Evolutionary conservation across 92 coral and sea anemone genomes (phyloP), one percentile per base, ranked within the genome.

Genomic region (Umimayanthus kanabou): DNA sequence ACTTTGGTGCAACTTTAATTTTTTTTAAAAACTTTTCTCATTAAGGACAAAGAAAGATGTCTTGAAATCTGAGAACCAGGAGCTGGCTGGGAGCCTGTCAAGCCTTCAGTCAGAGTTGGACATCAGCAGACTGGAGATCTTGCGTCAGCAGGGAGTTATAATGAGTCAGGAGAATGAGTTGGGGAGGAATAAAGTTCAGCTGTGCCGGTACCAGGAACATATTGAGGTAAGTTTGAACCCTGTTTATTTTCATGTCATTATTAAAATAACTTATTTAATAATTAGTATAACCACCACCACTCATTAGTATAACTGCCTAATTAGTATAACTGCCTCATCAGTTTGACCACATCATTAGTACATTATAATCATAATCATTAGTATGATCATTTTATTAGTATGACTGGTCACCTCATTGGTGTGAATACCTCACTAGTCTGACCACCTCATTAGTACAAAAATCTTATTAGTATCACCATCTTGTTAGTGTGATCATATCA

Each of bases 71-170:
- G 87, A 83, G 42, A 83, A 40, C 25, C 87, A 86, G 77, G 77
- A 85, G 28, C 88, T 93, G 22, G 77, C 70, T 3, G 89, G 42
- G 40, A 88, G 82, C 64, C 47, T 85, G 30, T 39, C 88, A 40
- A 86, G 57, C 28, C 88, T 95, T 50, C 71, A 91, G 37, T 83
- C 92, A 16, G 96, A 95, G 76, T 84, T 91, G 28, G 98, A 95
- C 85, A 75, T 91, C 25, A 91, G 92, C 71, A 89, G 88, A 43
- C 82, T 95, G 89, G 98, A 95, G 80, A 95, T 95, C n/a, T 57
- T 89, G 37, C 80, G 98, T 53, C 96, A 95, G 71, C 89, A 84
- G 73, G 93, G 95, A 26, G 83, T 93, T 18, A 83, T 93, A 39
- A 69, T 33, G n/a, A 29, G 82, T 22, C 88, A 81, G 73, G 89